Base-by-base conservation (phyloP, 1,140 invertebrate genomes). In the Drosophila sulfurigaster region DNA sequence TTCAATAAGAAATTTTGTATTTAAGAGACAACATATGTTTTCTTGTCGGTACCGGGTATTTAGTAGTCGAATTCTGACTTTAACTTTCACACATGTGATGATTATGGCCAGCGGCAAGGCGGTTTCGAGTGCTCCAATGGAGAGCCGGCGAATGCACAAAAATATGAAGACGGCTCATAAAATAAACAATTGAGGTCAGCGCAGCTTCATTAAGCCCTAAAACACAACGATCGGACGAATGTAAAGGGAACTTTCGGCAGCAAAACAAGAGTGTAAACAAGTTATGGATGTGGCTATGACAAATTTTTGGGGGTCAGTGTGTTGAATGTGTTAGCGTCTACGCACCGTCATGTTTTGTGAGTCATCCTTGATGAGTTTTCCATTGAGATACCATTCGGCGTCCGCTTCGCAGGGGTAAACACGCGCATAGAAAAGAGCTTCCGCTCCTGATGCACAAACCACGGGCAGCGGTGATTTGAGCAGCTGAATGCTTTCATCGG, bases 341-440 rank as follows among this genome's bases (percentile, higher is more conserved):
- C 88, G 82, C 79, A 93, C 92, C 91, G 90, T 71, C 82, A 77
- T 82, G 72, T 91, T 80, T 63, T 72, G 81, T 92, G 91, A 80
- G 78, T 92, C 82, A 91, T 77, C 71, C 49, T 56, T 69, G 11
- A 90, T 71, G 62, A 76, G 78, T 70, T 83, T 79, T 38, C 85
- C 85, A 69, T 90, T 89, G 68, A 89, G 86, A 58, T 79, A 80
- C 93, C 93, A 93, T 62, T 78, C 73, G 52, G 80, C 74, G 64
- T 85, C 76, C 67, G 83, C 81, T 69, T 89, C 65, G 72, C 73
- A 72, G 83, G 92, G 90, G 71, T 81, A 83, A 65, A 93, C 78
- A 62, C 79, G 81, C 11, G 89, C 87, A 79, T 86, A 93, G 80
- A 93, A 93, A 41, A 92, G 65, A 7, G 77, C 91, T 35, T 91